These are phyloP conservation scores for Oscheius onirici DNA, from an alignment of 2,888 invertebrate genomes.

Conservation along the genomic window DNA sequence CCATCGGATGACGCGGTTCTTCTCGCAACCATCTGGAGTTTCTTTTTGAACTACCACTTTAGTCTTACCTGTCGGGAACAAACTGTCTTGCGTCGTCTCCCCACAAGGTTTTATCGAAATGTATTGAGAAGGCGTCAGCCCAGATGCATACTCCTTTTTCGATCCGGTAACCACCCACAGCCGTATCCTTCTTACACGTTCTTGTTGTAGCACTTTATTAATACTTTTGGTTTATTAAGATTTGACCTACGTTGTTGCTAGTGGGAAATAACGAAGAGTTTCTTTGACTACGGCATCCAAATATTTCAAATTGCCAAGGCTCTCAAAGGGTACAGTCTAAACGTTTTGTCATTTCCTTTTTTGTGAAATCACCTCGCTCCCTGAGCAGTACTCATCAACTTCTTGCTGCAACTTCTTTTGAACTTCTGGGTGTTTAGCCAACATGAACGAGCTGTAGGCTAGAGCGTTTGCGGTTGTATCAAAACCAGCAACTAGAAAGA, in stretches of 20 bases:
- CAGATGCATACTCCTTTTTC: slow-evolving; percentile 46
- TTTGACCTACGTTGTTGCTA: slow-evolving; percentile 38
- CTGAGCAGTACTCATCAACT: slow-evolving; percentile 35
- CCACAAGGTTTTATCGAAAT: slow-evolving; percentile 57
- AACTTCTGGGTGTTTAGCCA: slow-evolving; percentile 72
- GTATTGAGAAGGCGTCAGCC: slow-evolving; percentile 53
- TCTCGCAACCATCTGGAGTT: slow-evolving; percentile 44
- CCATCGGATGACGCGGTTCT: slow-evolving; percentile 35
- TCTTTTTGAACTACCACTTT: not conserved
- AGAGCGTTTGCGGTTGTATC: slow-evolving; percentile 75
- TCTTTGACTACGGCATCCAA: slow-evolving; percentile 52
- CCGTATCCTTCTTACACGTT: slow-evolving; percentile 43
- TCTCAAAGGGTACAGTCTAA: slow-evolving; percentile 24
- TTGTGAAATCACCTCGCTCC: slow-evolving; percentile 10
- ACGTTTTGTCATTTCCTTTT: not conserved
- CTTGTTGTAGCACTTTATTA: slow-evolving; percentile 47
- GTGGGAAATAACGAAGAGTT: slow-evolving; percentile 45
- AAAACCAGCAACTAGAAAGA: slow-evolving; percentile 75
- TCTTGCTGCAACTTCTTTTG: slow-evolving; percentile 43
- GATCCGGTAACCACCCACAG: slow-evolving; percentile 41
- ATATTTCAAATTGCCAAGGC: slow-evolving; percentile 46
- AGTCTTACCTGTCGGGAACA: slow-evolving; percentile 34
- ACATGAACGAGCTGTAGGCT: slow-evolving; percentile 73
- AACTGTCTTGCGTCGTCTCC: slow-evolving; percentile 46
- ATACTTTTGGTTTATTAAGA: not conserved